Evolutionary conservation across 1,140 invertebrate genomes (phyloP).

Genomic region (Ceratina calcarata): DNA sequence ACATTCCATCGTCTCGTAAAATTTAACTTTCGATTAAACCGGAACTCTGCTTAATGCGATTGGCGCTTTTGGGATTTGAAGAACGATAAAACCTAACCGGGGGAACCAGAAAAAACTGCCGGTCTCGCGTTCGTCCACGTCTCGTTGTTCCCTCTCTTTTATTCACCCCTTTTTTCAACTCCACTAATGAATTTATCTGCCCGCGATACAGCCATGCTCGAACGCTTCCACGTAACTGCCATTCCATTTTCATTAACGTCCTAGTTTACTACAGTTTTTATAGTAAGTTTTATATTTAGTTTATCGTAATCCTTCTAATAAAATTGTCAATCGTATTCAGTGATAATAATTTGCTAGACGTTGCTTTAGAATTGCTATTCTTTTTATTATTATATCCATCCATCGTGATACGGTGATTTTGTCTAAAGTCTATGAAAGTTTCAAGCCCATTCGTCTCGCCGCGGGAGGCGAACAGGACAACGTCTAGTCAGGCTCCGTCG

Average conservation of each 20-base stretch:
- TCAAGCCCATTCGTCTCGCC: constrained; percentile 17
- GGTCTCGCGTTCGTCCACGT: background rate
- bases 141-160: background rate
- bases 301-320: no score
- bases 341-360: no score
- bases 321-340: no score
- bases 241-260: constrained; percentile 15
- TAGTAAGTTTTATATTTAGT: no score
- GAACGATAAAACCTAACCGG: constrained; percentile 21
- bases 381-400: no score
- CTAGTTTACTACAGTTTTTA: background rate
- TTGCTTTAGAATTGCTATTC: background rate
- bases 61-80: constrained; percentile 30
- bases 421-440: constrained; percentile 17
- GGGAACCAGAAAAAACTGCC: constrained; percentile 25
- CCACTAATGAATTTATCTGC: constrained; percentile 27
- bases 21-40: constrained; percentile 47
- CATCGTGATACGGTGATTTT: background rate
- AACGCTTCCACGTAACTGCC: constrained; percentile 1
- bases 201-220: background rate
- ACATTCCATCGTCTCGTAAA: constrained; percentile 41
- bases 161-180: background rate
- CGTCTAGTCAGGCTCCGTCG: background rate
- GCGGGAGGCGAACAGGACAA: background rate
- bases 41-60: constrained; percentile 14